phyloP scores from a whole-genome alignment of 1,140 invertebrate genomes.

The Leucophenga varia region DNA sequence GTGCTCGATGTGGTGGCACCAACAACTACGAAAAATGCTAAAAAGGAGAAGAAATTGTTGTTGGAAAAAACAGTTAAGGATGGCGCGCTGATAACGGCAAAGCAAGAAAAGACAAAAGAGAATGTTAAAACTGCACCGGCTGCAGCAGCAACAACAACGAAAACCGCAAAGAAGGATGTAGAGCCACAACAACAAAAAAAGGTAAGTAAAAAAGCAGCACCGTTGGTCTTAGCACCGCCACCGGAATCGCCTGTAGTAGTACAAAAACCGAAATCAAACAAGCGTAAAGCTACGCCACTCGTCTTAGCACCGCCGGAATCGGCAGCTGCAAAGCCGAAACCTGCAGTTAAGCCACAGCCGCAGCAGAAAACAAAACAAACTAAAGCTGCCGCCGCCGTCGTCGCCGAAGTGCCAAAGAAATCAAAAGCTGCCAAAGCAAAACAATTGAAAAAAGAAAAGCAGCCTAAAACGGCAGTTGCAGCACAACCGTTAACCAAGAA shows the following conservation, averaged over 20 bases:
- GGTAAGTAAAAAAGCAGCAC: too few relatives aligned
- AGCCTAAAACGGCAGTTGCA: neutral
- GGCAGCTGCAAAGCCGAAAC: conserved; percentile 8
- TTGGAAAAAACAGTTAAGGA: too few relatives aligned
- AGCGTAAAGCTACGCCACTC: conserved; percentile 13
- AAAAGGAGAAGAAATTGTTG: too few relatives aligned
- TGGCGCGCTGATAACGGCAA: too few relatives aligned
- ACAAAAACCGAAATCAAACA: conserved; percentile 3
- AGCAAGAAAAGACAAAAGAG: too few relatives aligned
- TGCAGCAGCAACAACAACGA: conserved; percentile 2
- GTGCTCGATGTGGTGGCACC: too few relatives aligned
- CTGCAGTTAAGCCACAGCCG: conserved; percentile 3
- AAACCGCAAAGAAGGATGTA: conserved; percentile 11
- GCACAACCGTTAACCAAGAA: conserved; percentile 4
- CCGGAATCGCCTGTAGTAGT: neutral
- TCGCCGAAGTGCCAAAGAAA: neutral
- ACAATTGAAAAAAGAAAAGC: conserved; percentile 10
- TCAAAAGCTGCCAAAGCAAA: conserved; percentile 8
- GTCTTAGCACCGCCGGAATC: conserved; percentile 33
- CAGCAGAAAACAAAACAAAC: neutral
- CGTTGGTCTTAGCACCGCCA: neutral
- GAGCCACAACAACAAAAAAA: too few relatives aligned
- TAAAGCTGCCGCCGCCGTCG: neutral
- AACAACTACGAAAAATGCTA: neutral
- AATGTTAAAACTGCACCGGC: too few relatives aligned